A percentile compares a stretch with the other conserved stretches of the same genome.
Evolutionary conservation across 2,888 invertebrate species (phyloP).

Genomic region (Lithophane leautieri): DNA sequence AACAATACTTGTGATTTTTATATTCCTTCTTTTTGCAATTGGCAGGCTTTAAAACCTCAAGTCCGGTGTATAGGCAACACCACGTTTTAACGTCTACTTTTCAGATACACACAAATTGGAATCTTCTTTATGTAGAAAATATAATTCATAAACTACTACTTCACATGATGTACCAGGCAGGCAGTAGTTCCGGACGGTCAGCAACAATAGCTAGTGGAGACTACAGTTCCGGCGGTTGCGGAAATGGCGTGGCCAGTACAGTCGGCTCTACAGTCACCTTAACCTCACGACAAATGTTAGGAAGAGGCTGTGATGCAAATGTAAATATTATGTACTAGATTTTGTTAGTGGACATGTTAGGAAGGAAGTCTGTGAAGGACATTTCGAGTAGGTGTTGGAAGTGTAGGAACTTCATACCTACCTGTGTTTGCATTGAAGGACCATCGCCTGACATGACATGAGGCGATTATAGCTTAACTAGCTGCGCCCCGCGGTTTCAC

Average conservation of each 20-base stretch:
- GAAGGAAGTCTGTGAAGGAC: neutral
- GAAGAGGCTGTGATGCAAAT: constrained; percentile 46
- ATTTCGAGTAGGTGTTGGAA: no score
- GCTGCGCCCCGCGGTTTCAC: no score
- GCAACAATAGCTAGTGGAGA: constrained; percentile 66
- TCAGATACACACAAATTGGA: neutral
- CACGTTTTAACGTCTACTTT: neutral
- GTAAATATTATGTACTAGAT: constrained; percentile 9
- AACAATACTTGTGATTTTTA: no score
- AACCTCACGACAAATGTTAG: constrained; percentile 69
- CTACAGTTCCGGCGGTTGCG: constrained; percentile 68
- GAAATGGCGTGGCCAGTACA: constrained; percentile 69
- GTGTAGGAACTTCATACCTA: neutral
- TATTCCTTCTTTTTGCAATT: neutral
- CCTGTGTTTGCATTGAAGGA: neutral
- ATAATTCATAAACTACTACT: constrained; percentile 48
- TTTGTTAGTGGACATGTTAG: neutral
- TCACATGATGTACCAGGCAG: constrained; percentile 45
- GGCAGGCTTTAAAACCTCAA: neutral
- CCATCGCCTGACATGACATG: neutral
- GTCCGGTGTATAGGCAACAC: no score
- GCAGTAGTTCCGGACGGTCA: constrained; percentile 57
- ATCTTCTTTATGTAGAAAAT: neutral
- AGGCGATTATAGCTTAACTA: neutral
- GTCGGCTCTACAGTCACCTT: constrained; percentile 65